Evolutionary conservation across 1,140 invertebrate genomes (phyloP), one percentile per base, ranked within the genome.

Genomic region (Wiebesia pumilae): DNA sequence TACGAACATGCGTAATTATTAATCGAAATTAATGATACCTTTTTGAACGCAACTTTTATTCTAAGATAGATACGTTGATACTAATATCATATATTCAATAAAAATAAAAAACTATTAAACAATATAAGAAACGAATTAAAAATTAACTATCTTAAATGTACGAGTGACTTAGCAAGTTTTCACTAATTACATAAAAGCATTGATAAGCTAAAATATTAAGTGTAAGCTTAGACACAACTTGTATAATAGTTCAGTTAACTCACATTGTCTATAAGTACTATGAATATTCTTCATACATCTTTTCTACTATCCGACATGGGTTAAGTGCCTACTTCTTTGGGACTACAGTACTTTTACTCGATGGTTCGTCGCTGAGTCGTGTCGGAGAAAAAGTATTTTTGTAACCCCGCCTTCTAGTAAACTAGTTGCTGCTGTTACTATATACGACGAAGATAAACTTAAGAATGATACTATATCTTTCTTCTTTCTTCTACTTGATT

Each of bases 351-450:
- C 85, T 86, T 71, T 6, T 65, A 19, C 75, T 81, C 77, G 65
- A 81, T 81, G 80, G 73, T 82, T 79, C 73, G 78, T 83, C 35
- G n/a, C 9, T 54, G 43, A 0, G 14, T 30, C 43, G 75, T 85
- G 77, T 71, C 43, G 62, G 77, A 80, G 62, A 87, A 83, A 83
- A 83, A 83, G 86, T 73, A 83, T 83, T 86, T 73, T 79, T 86
- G 33, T 30, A 38, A 47, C 85, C 30, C 40, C 33, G n/a, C 33
- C 81, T 47, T 27, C 35, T 16, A 21, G 35, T 27, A 58, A n/a
- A 77, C 12, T 51, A 54, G 69, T 38, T 54, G n/a, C 83, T 30
- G 4, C 58, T 43, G 14, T 27, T 78, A 27, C 73, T 62, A 0
- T 35, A 54, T 14, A 40, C 54, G 38, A 24, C 4, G 24, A 51